Base-by-base conservation (phyloP, 2,797 vertebrate genomes). In the Luscinia megarhynchos region DNA sequence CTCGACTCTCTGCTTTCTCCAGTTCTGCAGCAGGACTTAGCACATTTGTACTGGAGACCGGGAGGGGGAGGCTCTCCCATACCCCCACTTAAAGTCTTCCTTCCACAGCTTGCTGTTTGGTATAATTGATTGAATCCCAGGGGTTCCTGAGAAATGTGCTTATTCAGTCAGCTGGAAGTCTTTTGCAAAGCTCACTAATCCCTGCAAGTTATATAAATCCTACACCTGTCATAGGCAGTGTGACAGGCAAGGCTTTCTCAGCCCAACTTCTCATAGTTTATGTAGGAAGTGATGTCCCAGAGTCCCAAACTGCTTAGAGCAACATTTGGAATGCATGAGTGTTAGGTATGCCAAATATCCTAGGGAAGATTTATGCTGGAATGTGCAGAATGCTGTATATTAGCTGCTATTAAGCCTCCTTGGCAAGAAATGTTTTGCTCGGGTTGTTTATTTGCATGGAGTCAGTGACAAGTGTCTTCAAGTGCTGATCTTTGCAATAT, bases 111-210 rank as follows among this genome's bases (percentile, higher is more conserved):
- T 12, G 5, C 85, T 1, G 3, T 54, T 89, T 34, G 46, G 82
- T 79, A 57, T 93, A 93, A 93, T 77, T 94, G 67, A 62, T 63
- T 51, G 70, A 93, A 84, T 94, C 95, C 94, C 70, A 77, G 84
- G 74, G 83, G 67, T 55, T 94, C 80, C 70, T 94, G 89, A 93
- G 94, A 95, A 96, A 96, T 94, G 91, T 94, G 87, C 93, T 90
- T 95, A 64, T 73, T 88, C 95, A 90, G 85, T 88, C 87, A 94
- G 85, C 77, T 95, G 80, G 75, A 92, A 94, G 57, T 82, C 89
- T 95, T 90, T 84, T 0, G 9, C 91, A 88, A 88, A 95, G 94
- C 94, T 90, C 80, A 11, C 53, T 94, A 87, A 97, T 95, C 95
- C 91, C 74, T 92, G 72, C 24, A 41, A 74, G 89, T 95, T 90